Conservation (phyloP, 2,888 invertebrate genomes). For the Nomada fucata region DNA sequence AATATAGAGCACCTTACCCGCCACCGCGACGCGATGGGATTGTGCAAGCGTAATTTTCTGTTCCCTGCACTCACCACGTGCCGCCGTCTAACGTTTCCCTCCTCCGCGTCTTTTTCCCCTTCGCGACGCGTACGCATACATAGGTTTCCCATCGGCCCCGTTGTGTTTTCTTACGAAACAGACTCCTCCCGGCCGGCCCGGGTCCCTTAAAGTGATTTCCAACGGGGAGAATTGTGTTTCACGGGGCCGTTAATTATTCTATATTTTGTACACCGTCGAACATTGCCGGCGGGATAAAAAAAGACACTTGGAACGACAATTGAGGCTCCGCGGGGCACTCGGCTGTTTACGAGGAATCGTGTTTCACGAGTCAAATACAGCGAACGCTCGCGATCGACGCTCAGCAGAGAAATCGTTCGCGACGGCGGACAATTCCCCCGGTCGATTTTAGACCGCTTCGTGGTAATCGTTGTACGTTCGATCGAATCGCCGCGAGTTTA, state of each 20-base stretch:
- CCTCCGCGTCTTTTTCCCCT: neutral
- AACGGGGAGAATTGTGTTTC: no score
- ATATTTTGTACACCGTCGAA: no score
- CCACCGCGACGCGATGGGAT: conserved; percentile 62
- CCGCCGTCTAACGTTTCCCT: conserved; percentile 22
- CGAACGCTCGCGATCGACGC: no score
- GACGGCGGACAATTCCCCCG: neutral
- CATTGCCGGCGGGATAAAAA: no score
- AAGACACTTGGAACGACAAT: no score
- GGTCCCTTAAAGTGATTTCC: neutral
- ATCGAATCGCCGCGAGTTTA: conserved; percentile 20
- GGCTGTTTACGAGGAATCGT: no score
- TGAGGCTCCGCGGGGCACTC: no score
- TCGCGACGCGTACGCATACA: conserved; percentile 4
- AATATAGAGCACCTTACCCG: conserved; percentile 81
- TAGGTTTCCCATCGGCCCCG: neutral
- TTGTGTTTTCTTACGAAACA: conserved; percentile 30
- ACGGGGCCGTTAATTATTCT: no score
- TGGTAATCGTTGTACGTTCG: neutral
- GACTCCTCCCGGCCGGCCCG: neutral
- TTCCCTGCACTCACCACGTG: conserved; percentile 65
- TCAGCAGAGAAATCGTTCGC: neutral
- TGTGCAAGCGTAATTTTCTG: conserved; percentile 71
- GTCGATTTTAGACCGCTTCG: neutral
- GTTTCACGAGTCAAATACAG: no score